Base-by-base conservation (phyloP, 2,888 invertebrate species). In the Psylliodes chrysocephalus region DNA sequence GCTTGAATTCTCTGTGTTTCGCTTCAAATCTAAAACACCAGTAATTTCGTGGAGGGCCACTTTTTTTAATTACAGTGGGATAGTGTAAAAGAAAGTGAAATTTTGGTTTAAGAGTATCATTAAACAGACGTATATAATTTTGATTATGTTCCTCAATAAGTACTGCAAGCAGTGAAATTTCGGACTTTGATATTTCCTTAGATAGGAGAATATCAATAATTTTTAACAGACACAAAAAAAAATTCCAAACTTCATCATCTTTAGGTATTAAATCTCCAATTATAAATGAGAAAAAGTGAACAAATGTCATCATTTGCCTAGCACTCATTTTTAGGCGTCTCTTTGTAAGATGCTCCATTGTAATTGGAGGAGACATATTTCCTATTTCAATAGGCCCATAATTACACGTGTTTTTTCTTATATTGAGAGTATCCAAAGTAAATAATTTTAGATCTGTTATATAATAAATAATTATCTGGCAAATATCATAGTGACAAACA, bases 231-330 rank as follows among this genome's bases (percentile, higher is more conserved):
- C 64, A 56, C 8, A 67, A 40, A 53, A 69, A 51, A 57, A 73
- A 69, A 5, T 30, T 15, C 71, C 73, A 73, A n/a, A 71, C 68
- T 12, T n/a, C 12, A 40, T 40, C 40, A 61, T 71, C 63, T 22
- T 15, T 42, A 4, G 73, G 73, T 42, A 76, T 59, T 1, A 75
- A 46, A 60, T 76, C 72, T 1, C 71, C 73, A 49, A 74, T 56
- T 49, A 75, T 66, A 2, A 74, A 17, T 5, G 69, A 64, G 54
- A 75, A 64, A 66, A 67, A 69, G 18, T 28, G 22, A 22, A 67
- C 33, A 60, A 74, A 74, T 7, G 67, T 64, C 59, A 71, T 67
- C 70, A 72, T 74, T 71, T 76, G 70, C 19, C 69, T 60, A 6
- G 72, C 74, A n/a, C 73, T 69, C 64, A 68, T 67, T 68, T 62